Base-by-base conservation (phyloP, 2,888 invertebrate genomes). In the Eugnorisma glareosa region DNA sequence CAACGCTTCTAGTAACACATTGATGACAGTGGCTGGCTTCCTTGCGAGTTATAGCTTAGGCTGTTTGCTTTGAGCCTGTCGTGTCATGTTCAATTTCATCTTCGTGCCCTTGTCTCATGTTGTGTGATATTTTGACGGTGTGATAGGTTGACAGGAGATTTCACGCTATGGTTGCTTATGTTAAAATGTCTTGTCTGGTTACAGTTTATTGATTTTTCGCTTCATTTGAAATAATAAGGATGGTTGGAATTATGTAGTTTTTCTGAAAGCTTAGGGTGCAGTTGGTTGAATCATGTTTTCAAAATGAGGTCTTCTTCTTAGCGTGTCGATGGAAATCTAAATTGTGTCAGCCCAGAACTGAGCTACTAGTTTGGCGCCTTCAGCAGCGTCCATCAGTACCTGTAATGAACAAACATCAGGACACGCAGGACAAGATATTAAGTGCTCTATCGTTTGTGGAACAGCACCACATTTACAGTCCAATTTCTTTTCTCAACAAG, bases 1-100 rank as follows among this genome's bases (percentile, higher is more conserved):
- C 86, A 83, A 74, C 86, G 86, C 77, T 77, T 64, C 69, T 63
- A 76, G 86, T 75, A 81, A 82, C 84, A 84, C 79, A 84, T 83
- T 80, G 87, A 85, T 83, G 84, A 84, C 81, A 84, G 83, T 73
- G 51, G 61, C 66, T 59, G 67, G 74, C 73, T 79, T 80, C 78
- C 82, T 85, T 66, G 76, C 73, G 79, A 86, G 78, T 84, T 87
- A 80, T 81, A 81, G 74, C 45, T 85, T 57, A 79, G 51, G 75
- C 73, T 72, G 77, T 72, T 78, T 74, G 72, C 48, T 72, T 72
- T 59, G 45, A 43, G 37, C 11, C 15, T 31, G 61, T 54, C 15
- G 18, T 67, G 66, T 35, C 71, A 48, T 28, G 48, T 66, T 48
- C 35, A 64, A 43, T 48, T 57, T 57, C 28, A 64, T 48, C 48